These are phyloP conservation scores for Drosophila ohnishii DNA, from an alignment of 1,140 invertebrate species.

Conservation along the genomic window DNA sequence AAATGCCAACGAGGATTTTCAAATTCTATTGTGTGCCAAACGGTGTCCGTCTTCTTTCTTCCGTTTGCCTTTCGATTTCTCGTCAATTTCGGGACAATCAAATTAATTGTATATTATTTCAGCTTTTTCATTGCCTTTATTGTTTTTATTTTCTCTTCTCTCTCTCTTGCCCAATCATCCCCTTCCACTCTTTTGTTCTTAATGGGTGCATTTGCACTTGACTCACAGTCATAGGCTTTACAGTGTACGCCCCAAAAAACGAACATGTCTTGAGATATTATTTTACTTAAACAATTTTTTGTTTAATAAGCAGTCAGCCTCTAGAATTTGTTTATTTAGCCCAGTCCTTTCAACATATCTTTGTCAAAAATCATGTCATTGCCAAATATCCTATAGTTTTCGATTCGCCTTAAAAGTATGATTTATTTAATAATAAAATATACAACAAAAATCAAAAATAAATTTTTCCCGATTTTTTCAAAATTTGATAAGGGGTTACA, in stretches of 20 bases:
- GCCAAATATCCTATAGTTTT: no score
- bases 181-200: constrained; percentile 36
- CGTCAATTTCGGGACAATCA: constrained; percentile 62
- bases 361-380: no score
- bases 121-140: constrained; percentile 47
- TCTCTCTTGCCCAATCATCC: neutral
- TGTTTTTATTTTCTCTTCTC: constrained; percentile 31
- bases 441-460: no score
- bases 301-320: no score
- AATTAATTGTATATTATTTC: constrained; percentile 61
- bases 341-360: neutral
- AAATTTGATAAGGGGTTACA: no score
- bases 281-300: neutral
- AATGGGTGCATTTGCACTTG: constrained; percentile 60
- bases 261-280: neutral
- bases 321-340: no score
- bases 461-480: no score
- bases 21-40: constrained; percentile 26
- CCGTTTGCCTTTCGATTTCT: constrained; percentile 43
- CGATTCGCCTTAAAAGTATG: no score
- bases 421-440: no score
- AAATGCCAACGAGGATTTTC: constrained; percentile 27
- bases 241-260: neutral
- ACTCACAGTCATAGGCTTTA: constrained; percentile 19
- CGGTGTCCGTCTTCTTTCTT: constrained; percentile 7